Evolutionary conservation across 2,888 invertebrate species (phyloP).

Genomic region (Heliconius ismenius): DNA sequence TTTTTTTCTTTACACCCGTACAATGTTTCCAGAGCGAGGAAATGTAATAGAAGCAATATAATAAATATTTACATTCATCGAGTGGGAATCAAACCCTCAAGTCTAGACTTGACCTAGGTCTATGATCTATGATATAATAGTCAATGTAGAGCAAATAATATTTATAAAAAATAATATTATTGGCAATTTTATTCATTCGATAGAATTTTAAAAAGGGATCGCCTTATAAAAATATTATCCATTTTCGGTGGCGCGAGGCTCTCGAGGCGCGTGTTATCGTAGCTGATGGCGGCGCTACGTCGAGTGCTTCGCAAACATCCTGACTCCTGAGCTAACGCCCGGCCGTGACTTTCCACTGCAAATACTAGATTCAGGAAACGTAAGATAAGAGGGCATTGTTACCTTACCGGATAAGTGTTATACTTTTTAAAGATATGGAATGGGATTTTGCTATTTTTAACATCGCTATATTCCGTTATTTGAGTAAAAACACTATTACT

Average conservation of each 20-base stretch:
- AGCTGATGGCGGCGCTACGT: conserved; percentile 23
- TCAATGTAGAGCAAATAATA: not conserved
- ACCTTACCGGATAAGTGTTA: not conserved
- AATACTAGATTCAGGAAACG: conserved; percentile 18
- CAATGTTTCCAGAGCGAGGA: too few species aligned
- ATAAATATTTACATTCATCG: too few species aligned
- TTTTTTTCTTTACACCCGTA: too few species aligned
- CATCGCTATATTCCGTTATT: too few species aligned
- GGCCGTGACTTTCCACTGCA: conserved; percentile 21
- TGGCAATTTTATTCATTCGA: not conserved
- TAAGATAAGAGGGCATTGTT: not conserved
- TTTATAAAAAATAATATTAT: not conserved
- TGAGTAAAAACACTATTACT: too few species aligned
- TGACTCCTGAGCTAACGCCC: conserved; percentile 15
- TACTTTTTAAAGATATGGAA: not conserved
- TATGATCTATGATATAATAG: too few species aligned
- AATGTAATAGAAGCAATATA: too few species aligned
- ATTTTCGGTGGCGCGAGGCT: conserved; percentile 12
- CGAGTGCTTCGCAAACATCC: conserved; percentile 32
- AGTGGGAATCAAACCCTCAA: too few species aligned
- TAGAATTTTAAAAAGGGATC: conserved; percentile 1
- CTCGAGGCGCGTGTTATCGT: conserved; percentile 25
- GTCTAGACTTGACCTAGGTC: too few species aligned
- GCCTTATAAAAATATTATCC: conserved; percentile 16
- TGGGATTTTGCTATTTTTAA: too few species aligned